Conservation (phyloP, 2,113 vertebrate species). For the Galemys pyrenaicus region DNA sequence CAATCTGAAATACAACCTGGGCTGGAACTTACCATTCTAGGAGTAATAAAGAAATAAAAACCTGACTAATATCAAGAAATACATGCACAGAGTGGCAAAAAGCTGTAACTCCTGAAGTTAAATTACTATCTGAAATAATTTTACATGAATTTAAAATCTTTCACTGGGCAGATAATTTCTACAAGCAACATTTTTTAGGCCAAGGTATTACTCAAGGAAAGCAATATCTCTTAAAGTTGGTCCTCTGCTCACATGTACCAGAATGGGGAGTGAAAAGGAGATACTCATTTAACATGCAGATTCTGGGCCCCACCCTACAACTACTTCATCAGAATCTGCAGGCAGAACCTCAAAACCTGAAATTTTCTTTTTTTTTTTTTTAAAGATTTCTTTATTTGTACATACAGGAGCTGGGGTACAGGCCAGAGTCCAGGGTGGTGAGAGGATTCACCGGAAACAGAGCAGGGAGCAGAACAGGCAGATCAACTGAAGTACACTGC, state of each 20-base stretch:
- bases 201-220: not conserved
- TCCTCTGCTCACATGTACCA: not conserved
- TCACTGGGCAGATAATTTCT: not conserved
- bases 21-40: not conserved
- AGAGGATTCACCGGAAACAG: too few relatives aligned
- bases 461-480: too few relatives aligned
- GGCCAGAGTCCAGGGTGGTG: too few relatives aligned
- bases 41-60: slow-evolving; percentile 24
- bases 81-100: not conserved
- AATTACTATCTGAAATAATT: slow-evolving; percentile 49
- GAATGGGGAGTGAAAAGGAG: not conserved
- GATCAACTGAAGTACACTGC: too few relatives aligned
- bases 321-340: not conserved
- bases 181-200: slow-evolving; percentile 21
- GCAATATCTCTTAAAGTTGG: not conserved
- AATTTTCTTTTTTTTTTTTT: too few relatives aligned
- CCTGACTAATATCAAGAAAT: not conserved
- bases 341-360: too few relatives aligned
- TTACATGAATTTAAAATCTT: not conserved
- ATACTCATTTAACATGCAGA: not conserved
- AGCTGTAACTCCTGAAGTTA: slow-evolving; percentile 8
- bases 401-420: too few relatives aligned
- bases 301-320: not conserved
- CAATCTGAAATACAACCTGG: not conserved
- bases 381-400: too few relatives aligned